Percentiles rank a stretch among this genome's conserved stretches.
Evolutionary conservation across 2,797 vertebrate genomes (phyloP).

Genomic region (Phoeniculus purpureus): DNA sequence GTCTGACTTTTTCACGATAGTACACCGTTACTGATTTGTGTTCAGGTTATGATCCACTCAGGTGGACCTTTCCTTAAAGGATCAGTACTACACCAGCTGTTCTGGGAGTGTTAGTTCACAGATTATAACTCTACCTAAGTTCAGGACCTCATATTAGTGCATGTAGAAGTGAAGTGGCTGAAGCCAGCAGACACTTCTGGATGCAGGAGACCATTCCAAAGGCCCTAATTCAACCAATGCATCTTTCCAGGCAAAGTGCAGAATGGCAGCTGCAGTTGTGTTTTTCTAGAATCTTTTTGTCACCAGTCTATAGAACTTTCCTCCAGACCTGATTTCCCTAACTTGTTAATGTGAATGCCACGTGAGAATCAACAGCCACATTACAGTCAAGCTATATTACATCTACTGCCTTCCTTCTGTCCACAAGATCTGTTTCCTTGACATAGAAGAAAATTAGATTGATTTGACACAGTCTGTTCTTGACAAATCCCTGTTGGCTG

Average conservation of each 20-base stretch:
- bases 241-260: neutral
- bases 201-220: neutral
- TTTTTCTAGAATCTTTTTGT: neutral
- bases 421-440: neutral
- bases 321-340: neutral
- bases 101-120: neutral
- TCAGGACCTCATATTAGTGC: neutral
- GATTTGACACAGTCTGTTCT: slow-evolving; percentile 1
- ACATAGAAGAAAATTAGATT: slow-evolving; percentile 27
- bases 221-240: neutral
- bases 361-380: neutral
- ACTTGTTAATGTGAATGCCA: neutral
- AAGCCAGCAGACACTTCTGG: neutral
- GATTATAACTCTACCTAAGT: neutral
- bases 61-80: neutral
- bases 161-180: neutral
- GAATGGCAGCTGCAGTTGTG: neutral
- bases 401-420: neutral
- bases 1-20: neutral
- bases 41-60: neutral
- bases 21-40: neutral
- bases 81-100: neutral
- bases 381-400: neutral
- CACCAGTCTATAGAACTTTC: neutral
- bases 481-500: slow-evolving; percentile 11